Evolutionary conservation across 2,113 vertebrate genomes (phyloP).

Genomic region (Tachuris rubrigastra): DNA sequence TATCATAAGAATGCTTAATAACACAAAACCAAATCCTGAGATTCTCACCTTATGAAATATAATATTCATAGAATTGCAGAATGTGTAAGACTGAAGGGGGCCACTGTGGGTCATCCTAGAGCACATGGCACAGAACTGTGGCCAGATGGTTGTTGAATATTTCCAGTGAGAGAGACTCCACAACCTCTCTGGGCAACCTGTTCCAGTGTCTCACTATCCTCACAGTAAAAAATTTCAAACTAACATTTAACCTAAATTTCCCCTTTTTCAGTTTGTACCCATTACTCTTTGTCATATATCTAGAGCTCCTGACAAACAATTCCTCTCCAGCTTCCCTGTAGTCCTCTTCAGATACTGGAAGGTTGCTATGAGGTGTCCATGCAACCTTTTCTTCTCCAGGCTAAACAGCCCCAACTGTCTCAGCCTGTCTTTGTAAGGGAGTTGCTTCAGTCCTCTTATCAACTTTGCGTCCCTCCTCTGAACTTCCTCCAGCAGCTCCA

Average conservation of each 20-base stretch:
- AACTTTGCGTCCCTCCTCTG: background rate
- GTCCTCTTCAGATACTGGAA: fast-evolving
- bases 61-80: background rate
- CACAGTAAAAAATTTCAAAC: background rate
- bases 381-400: background rate
- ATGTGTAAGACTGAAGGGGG: background rate
- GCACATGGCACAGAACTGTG: fast-evolving
- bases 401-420: background rate
- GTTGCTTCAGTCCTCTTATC: background rate
- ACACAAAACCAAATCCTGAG: background rate
- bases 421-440: fast-evolving
- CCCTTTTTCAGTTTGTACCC: background rate
- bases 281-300: background rate
- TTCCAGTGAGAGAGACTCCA: background rate
- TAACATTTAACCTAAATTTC: background rate
- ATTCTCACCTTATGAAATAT: background rate
- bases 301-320: background rate
- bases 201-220: background rate
- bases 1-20: background rate
- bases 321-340: background rate
- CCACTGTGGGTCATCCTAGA: background rate
- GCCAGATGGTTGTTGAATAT: background rate
- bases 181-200: background rate
- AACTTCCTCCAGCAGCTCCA: background rate
- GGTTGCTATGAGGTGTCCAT: background rate